Evolutionary conservation across 2,888 invertebrate species (phyloP).

Genomic region (Kuschelorhynchus macadamiae): DNA sequence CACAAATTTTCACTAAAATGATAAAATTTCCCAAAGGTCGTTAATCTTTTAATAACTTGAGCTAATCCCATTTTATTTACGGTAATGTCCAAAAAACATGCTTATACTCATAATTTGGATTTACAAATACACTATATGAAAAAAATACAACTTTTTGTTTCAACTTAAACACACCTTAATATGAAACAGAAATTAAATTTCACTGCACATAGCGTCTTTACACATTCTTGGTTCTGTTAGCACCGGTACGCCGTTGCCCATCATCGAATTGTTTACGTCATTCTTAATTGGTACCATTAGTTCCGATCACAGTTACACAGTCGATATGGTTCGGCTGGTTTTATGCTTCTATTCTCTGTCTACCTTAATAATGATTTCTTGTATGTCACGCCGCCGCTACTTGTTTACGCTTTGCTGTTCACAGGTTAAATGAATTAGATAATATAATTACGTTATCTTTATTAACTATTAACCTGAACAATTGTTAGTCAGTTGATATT

Average conservation of each 20-base stretch:
- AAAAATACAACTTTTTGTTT: background rate
- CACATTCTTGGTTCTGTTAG: background rate
- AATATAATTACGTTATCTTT: background rate
- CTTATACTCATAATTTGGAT: no score
- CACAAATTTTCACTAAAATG: no score
- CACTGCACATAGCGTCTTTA: constrained; percentile 1
- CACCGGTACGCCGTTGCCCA: background rate
- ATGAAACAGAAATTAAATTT: constrained; percentile 3
- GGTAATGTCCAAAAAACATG: no score
- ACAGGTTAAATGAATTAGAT: background rate
- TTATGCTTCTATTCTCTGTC: constrained; percentile 41
- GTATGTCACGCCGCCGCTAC: constrained; percentile 33
- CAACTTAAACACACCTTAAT: background rate
- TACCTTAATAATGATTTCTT: constrained; percentile 32
- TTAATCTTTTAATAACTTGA: no score
- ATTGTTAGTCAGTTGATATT: no score
- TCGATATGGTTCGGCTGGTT: constrained; percentile 42
- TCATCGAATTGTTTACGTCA: constrained; percentile 40
- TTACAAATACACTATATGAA: no score
- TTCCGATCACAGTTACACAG: constrained; percentile 43
- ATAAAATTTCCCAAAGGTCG: no score
- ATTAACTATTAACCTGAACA: no score
- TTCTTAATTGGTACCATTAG: constrained; percentile 39
- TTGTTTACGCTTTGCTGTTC: constrained; percentile 18
- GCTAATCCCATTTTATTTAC: no score